A percentile compares a stretch with the other conserved stretches of the same genome.
These are phyloP conservation scores for Chaenogobius annularis DNA, from an alignment of 2,113 vertebrate species.

Conservation along the genomic window DNA sequence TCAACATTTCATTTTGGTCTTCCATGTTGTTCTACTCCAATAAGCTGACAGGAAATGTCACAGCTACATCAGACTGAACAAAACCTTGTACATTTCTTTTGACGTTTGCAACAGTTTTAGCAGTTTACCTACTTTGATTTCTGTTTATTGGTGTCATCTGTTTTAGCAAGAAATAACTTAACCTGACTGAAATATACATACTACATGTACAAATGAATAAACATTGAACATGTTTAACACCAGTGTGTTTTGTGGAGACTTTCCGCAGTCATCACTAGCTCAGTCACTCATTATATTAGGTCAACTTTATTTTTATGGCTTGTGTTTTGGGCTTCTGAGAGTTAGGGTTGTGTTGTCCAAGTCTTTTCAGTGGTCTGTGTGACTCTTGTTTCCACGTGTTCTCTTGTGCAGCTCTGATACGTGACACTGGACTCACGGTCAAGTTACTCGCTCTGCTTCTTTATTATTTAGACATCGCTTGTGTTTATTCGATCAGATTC, in stretches of 20 bases:
- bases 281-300: too few species aligned
- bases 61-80: background rate
- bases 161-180: background rate
- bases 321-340: background rate
- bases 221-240: background rate
- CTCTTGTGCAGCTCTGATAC: slow-evolving; percentile 30
- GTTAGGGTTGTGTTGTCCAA: background rate
- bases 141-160: background rate
- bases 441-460: slow-evolving; percentile 29
- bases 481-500: slow-evolving; percentile 6
- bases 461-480: slow-evolving; percentile 57
- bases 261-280: background rate
- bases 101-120: too few species aligned
- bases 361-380: background rate
- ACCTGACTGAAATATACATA: background rate
- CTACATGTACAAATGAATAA: background rate
- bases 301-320: background rate
- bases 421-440: slow-evolving; percentile 50
- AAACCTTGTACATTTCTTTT: too few species aligned
- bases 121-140: background rate
- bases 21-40: background rate
- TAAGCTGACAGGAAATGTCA: background rate
- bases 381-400: background rate
- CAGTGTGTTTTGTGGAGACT: background rate
- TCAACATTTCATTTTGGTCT: background rate